Evolutionary conservation across 2,888 invertebrate species (phyloP), one percentile per base, ranked within the genome.

Genomic region (Dasysyrphus albostriatus): DNA sequence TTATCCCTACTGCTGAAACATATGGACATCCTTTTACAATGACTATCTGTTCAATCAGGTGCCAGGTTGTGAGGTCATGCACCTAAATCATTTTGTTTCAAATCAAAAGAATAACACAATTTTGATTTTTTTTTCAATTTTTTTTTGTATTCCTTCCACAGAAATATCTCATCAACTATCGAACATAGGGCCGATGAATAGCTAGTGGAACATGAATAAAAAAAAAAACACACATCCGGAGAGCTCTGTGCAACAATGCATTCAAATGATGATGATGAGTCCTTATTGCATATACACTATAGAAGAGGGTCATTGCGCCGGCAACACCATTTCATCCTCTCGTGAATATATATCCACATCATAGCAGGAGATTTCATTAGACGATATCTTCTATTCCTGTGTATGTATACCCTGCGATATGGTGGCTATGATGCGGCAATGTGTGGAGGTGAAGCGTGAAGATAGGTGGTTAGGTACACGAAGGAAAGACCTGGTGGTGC

Each of bases 191-290:
- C 39, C 61, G 61, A 61, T 61, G 61, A 54, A 63, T 19, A 47
- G 73, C 44, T 42, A 65, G 39, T 54, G 29, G 44, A 51, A 65
- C 47, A 51, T 8, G 39, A 54, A 37, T 19, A 61, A 74, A 47
- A 74, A 61, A 63, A 75, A 63, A 75, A 75, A 54, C 58, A 69
- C 51, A 83, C 87, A 87, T 87, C 87, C 87, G 87, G 87, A 78
- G 85, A 65, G n/a, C 74, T 29, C 82, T 83, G 78, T 3, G 54
- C 87, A 87, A 87, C 87, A 87, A 73, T 87, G 87, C 87, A 87
- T 87, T 87, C 87, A 87, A 87, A 87, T 87, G 87, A 81, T 75
- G 79, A 83, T 76, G 84, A 70, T 79, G 87, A 67, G 82, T 75
- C 87, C 78, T 87, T 83, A 78, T 70, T 61, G 76, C 69, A 42